Percentiles rank a stretch among this genome's conserved stretches.
Conservation (phyloP, 2,797 vertebrate species). For the Oreonectes daqikongensis region DNA sequence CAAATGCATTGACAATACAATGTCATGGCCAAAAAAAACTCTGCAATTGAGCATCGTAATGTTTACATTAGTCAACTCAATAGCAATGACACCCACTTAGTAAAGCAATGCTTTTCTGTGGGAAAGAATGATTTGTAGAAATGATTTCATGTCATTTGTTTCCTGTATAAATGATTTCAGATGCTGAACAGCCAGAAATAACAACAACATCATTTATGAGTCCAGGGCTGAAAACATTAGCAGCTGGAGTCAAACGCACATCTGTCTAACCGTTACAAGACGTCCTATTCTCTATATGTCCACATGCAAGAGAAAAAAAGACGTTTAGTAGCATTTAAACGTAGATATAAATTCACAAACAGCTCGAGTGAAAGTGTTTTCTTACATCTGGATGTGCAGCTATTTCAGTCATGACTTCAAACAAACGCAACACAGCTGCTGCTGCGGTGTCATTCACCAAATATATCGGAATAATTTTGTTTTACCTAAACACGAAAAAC, state of each 20-base stretch:
- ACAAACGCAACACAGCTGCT: not conserved
- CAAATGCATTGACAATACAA: not conserved
- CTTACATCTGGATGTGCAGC: constrained; percentile 63
- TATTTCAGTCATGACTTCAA: constrained; percentile 37
- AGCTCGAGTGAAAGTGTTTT: constrained; percentile 38
- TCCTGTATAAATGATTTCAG: constrained; percentile 1
- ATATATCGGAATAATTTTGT: not conserved
- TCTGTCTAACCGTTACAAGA: not conserved
- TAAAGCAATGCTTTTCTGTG: not conserved
- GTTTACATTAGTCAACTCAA: not conserved
- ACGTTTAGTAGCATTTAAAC: not conserved
- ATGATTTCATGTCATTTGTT: not conserved
- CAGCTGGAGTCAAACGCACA: not conserved
- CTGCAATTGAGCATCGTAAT: not conserved
- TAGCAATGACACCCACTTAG: not conserved
- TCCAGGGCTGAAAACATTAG: not conserved
- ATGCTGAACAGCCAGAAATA: not conserved
- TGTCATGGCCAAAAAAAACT: not conserved
- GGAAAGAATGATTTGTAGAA: constrained; percentile 8
- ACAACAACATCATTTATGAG: too few relatives aligned
- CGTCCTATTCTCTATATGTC: not conserved
- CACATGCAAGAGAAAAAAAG: not conserved
- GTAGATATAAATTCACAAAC: not conserved
- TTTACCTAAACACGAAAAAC: not conserved
- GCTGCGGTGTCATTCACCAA: not conserved